Evolutionary conservation across 2,113 vertebrate genomes (phyloP).

Genomic region (Entomyzon cyanotis): DNA sequence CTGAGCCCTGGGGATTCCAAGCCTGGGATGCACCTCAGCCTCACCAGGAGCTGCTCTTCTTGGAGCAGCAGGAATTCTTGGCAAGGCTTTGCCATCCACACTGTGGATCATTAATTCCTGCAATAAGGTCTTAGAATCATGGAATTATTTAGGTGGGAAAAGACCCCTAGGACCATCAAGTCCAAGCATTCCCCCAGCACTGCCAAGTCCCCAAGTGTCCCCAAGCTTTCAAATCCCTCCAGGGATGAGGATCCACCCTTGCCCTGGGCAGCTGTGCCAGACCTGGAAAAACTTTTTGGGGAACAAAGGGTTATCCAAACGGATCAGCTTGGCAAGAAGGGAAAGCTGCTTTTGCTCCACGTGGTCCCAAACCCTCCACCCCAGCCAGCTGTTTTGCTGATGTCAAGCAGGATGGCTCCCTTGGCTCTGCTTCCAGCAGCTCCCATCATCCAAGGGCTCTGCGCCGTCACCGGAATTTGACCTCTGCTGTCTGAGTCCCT

Average conservation of each 20-base stretch:
- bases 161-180: neutral
- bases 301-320: neutral
- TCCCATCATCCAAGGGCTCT: neutral
- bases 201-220: neutral
- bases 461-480: neutral
- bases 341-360: neutral
- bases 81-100: neutral
- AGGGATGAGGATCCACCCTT: neutral
- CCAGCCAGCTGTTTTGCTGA: neutral
- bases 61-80: neutral
- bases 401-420: accelerated
- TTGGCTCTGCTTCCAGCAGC: neutral
- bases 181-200: neutral
- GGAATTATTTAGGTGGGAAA: neutral
- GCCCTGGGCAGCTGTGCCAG: neutral
- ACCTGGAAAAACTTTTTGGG: neutral
- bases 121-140: neutral
- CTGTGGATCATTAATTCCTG: neutral
- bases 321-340: accelerated
- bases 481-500: neutral
- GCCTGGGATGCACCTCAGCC: neutral
- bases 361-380: accelerated
- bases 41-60: neutral
- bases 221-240: neutral
- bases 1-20: neutral